phyloP scores from a whole-genome alignment of 1,140 invertebrate genomes.

The Drosophila nikananu region DNA sequence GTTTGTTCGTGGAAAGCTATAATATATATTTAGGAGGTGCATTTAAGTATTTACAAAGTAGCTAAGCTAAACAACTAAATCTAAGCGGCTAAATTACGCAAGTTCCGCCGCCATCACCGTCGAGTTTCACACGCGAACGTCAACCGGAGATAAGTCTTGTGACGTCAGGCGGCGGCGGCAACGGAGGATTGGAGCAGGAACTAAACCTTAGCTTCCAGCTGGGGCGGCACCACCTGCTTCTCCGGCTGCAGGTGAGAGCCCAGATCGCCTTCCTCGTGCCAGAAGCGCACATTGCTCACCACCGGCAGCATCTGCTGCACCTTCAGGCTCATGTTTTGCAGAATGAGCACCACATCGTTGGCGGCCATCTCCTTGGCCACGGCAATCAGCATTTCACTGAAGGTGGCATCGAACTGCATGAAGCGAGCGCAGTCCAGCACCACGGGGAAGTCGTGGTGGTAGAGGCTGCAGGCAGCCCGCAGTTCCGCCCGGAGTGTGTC shows the following conservation, averaged over 20 bases:
- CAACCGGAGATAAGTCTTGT: slow-evolving; percentile 23
- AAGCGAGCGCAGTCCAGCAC: slow-evolving; percentile 88
- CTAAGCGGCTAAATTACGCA: slow-evolving; percentile 36
- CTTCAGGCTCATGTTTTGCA: slow-evolving; percentile 69
- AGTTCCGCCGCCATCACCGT: slow-evolving; percentile 13
- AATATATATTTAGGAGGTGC: slow-evolving; percentile 39
- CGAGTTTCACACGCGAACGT: slow-evolving; percentile 21
- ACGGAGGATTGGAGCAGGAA: not conserved
- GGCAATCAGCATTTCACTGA: slow-evolving; percentile 86
- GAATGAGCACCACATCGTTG: slow-evolving; percentile 61
- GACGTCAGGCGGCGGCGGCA: slow-evolving; percentile 17
- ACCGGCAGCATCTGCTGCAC: slow-evolving; percentile 71
- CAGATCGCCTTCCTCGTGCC: slow-evolving; percentile 52
- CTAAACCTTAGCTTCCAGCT: slow-evolving; percentile 44
- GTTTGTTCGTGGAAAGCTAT: slow-evolving; percentile 5
- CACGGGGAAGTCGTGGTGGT: slow-evolving; percentile 86
- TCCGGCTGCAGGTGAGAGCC: slow-evolving; percentile 36
- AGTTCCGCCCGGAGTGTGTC: slow-evolving; percentile 87
- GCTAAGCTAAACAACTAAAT: slow-evolving; percentile 50
- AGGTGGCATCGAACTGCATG: slow-evolving; percentile 88
- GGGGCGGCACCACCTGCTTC: slow-evolving; percentile 2
- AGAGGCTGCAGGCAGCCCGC: slow-evolving; percentile 83
- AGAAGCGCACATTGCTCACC: slow-evolving; percentile 57
- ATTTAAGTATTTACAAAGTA: slow-evolving; percentile 50
- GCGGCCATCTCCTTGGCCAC: slow-evolving; percentile 74